Percentiles rank a stretch among this genome's conserved stretches.
phyloP scores from a whole-genome alignment of 2,797 vertebrate species.

The Propithecus deckenii region DNA sequence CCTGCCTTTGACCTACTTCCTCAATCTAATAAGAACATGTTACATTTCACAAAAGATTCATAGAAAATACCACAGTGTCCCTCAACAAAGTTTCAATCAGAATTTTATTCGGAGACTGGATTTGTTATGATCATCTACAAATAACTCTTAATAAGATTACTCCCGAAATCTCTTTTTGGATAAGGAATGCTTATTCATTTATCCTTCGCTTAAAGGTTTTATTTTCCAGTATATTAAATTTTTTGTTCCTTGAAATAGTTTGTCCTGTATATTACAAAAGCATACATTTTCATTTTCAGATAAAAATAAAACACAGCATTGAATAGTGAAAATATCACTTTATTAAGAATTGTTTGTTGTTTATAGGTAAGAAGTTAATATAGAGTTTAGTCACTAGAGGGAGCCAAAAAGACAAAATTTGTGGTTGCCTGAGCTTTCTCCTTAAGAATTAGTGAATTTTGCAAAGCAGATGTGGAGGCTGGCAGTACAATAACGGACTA shows the following conservation, averaged over 20 bases:
- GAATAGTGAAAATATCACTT: constrained; percentile 16
- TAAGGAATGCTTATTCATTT: background rate
- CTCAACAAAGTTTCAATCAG: constrained; percentile 12
- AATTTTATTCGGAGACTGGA: background rate
- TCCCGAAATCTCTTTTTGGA: background rate
- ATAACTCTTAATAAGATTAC: background rate
- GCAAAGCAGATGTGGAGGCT: background rate
- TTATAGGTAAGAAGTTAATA: constrained; percentile 50
- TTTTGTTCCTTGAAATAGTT: background rate
- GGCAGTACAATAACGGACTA: background rate
- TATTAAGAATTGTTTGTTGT: background rate
- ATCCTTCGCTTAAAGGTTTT: background rate
- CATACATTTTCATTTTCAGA: background rate
- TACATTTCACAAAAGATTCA: background rate
- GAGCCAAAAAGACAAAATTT: constrained; percentile 75
- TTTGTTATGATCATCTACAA: constrained; percentile 8
- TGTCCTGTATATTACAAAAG: background rate
- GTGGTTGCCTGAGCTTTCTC: background rate
- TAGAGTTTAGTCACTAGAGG: constrained; percentile 80
- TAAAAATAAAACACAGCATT: constrained; percentile 28
- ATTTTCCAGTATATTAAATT: background rate
- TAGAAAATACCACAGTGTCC: background rate
- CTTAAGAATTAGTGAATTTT: background rate
- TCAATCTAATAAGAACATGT: background rate
- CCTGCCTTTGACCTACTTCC: constrained; percentile 14